Conservation (phyloP, 2,888 invertebrate genomes). For the Empis stercorea region DNA sequence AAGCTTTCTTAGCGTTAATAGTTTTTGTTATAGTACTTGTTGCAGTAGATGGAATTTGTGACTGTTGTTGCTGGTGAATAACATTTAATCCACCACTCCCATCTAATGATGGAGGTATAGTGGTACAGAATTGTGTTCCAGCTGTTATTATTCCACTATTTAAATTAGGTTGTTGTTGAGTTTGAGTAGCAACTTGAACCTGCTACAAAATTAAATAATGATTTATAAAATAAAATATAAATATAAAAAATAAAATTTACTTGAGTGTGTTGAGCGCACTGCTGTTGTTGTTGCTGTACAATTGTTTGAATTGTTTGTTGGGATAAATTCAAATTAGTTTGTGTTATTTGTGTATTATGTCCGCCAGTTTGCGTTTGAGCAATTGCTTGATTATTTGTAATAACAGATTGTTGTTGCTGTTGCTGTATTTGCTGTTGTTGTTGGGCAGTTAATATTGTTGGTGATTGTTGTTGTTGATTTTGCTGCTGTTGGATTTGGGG, state of each 20-base stretch:
- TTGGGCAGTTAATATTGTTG: constrained; percentile 11
- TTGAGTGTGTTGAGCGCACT: constrained; percentile 23
- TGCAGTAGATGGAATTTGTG: constrained; percentile 12
- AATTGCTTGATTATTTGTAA: constrained; percentile 3
- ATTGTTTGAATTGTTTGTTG: constrained; percentile 29
- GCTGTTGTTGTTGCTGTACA: constrained; percentile 35
- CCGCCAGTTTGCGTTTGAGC: constrained; percentile 7
- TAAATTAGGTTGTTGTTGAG: constrained; percentile 33
- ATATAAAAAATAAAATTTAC: constrained; percentile 12
- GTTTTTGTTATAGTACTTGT: constrained; percentile 25
- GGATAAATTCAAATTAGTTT: constrained; percentile 28
- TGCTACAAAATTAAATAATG: constrained; percentile 28
- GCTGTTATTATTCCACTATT: constrained; percentile 4
- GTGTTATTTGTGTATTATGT: constrained; percentile 23
- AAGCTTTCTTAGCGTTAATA: constrained; percentile 33
- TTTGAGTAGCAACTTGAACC: constrained; percentile 52
- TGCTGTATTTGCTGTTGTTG: constrained; percentile 21
- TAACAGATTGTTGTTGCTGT: constrained; percentile 16
- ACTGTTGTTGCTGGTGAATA: constrained; percentile 17
- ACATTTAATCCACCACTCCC: constrained; percentile 20
- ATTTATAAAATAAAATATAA: background rate
- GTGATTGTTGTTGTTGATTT: constrained; percentile 15
- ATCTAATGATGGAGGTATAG: constrained; percentile 20
- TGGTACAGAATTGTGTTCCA: constrained; percentile 22
- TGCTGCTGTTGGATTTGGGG: constrained; percentile 23